A percentile compares a stretch with the other conserved stretches of the same genome.
These are phyloP conservation scores for Drosophila lacertosa DNA, from an alignment of 1,140 invertebrate species.

Conservation along the genomic window DNA sequence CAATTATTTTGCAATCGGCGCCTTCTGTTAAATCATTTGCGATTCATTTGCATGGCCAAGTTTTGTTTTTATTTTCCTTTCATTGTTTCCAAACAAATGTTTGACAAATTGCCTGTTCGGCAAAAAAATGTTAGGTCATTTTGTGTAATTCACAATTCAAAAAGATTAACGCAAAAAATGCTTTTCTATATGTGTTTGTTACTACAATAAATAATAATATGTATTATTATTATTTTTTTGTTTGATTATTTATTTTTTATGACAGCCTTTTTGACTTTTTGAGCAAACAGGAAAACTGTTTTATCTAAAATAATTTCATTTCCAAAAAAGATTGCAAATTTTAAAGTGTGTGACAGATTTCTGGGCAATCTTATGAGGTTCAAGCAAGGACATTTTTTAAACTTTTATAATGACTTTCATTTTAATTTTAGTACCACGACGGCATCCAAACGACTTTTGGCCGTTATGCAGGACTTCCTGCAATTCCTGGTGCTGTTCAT, in stretches of 20 bases:
- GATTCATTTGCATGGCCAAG: background rate
- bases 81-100: slow-evolving; percentile 8
- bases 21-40: background rate
- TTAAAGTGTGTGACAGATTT: too few species aligned
- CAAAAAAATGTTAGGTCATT: too few species aligned
- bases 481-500: slow-evolving; percentile 65
- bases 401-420: background rate
- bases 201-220: too few species aligned
- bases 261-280: background rate
- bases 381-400: background rate
- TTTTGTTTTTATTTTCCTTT: background rate
- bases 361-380: background rate
- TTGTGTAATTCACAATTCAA: too few species aligned
- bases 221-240: too few species aligned
- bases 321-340: too few species aligned
- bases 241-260: background rate
- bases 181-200: too few species aligned
- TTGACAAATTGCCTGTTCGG: background rate
- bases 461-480: slow-evolving; percentile 65
- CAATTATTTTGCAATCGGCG: slow-evolving; percentile 39
- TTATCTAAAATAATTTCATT: too few species aligned
- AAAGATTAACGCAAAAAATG: too few species aligned
- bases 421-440: slow-evolving; percentile 61
- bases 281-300: background rate
- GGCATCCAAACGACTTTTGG: slow-evolving; percentile 70